Evolutionary conservation across 2,113 vertebrate genomes (phyloP), one percentile per base, ranked within the genome.

Genomic region (Tragelaphus scriptus): DNA sequence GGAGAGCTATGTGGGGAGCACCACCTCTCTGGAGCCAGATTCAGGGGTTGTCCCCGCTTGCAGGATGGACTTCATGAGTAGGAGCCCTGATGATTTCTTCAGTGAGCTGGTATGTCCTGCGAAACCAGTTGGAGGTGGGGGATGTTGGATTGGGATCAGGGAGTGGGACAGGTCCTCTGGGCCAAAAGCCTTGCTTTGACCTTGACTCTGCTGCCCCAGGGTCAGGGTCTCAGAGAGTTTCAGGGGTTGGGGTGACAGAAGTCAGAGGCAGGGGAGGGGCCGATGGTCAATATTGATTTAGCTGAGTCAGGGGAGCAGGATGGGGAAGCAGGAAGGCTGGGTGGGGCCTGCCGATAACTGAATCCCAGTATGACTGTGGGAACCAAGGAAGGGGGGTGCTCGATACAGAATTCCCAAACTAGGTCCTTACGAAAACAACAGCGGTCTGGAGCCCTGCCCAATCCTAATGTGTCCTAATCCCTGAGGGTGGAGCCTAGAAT

Each of bases 161-260:
- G 49, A 10, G 56, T 23, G 26, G 28, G 47, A 56, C 53, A 19
- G 96, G 96, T 86, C 98, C 96, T 98, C 98, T 96, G 92, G 92
- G 53, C 97, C 68, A 89, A 68, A 97, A 96, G 90, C 94, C 63
- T 98, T 51, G n/a, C 95, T 98, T 98, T 99, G 98, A 98, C 98
- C 98, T 99, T 99, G 98, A 98, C 97, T 98, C 98, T 98, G 97
- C 98, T 98, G 98, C 89, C 97, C 7, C 2, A 97, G 95, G 93
- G 88, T 55, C 97, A 97, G 98, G 97, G 97, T 97, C 97, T 97
- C 26, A 53, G 80, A 47, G 49, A 65, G 26, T 16, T 49, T 21
- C 2, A 21, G 47, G 61, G 12, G 9, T 82, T 15, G 58, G 59
- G 71, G 56, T 44, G 36, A n/a, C 16, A 5, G 53, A 79, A 49